A percentile compares a stretch with the other conserved stretches of the same genome.
These are phyloP conservation scores for Drosophila sordidula DNA, from an alignment of 2,888 invertebrate genomes.

Conservation along the genomic window DNA sequence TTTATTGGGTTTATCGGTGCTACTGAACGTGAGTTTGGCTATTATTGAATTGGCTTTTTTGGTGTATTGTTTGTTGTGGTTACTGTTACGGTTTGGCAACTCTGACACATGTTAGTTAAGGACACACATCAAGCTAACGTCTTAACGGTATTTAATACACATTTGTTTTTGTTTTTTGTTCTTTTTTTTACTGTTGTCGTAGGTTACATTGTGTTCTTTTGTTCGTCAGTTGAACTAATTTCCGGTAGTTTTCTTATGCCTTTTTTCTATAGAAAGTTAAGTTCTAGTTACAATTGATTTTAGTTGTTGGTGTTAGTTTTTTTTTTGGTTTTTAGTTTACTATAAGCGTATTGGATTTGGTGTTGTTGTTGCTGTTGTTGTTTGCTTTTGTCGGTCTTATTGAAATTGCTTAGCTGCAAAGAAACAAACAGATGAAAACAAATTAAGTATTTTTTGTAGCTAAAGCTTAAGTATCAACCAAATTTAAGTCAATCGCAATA, in stretches of 20 bases:
- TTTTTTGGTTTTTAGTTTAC: slow-evolving; percentile 2
- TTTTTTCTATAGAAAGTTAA: neutral
- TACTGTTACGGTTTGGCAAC: slow-evolving; percentile 39
- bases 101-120: slow-evolving; percentile 30
- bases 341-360: slow-evolving; percentile 36
- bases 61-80: slow-evolving; percentile 10
- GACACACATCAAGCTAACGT: slow-evolving; percentile 7
- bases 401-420: slow-evolving; percentile 34
- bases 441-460: slow-evolving; percentile 11
- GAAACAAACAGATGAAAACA: slow-evolving; percentile 11
- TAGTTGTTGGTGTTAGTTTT: slow-evolving; percentile 4
- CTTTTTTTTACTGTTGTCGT: slow-evolving; percentile 3
- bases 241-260: neutral
- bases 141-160: slow-evolving; percentile 6
- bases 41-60: slow-evolving; percentile 5
- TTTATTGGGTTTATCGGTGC: slow-evolving; percentile 10
- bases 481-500: slow-evolving; percentile 2
- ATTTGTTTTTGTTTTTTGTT: slow-evolving; percentile 1
- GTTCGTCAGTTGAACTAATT: neutral
- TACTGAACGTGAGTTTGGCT: slow-evolving; percentile 22
- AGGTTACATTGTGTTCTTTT: slow-evolving; percentile 36
- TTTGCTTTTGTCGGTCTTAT: slow-evolving; percentile 20
- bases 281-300: slow-evolving; percentile 11
- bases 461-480: slow-evolving; percentile 4
- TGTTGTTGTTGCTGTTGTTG: slow-evolving; percentile 41